Percentiles rank a stretch among this genome's conserved stretches.
Conservation (phyloP, 2,113 vertebrate genomes). For the Tragelaphus imberbis region DNA sequence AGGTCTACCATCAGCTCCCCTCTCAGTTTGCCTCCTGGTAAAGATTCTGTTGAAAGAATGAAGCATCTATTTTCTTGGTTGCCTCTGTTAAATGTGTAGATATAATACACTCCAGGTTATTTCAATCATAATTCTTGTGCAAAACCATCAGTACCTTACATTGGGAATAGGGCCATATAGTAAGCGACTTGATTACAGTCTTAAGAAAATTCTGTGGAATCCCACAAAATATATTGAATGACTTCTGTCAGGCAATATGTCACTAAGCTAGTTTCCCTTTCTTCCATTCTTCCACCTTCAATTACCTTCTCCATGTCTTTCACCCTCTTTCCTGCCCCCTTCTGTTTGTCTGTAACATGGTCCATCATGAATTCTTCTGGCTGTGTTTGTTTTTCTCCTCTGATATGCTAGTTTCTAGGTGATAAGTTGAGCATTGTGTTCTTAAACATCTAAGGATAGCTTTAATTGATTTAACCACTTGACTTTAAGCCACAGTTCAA, state of each 20-base stretch:
- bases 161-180: neutral
- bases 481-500: constrained; percentile 55
- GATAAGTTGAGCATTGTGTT: constrained; percentile 27
- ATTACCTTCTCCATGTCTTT: neutral
- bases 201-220: neutral
- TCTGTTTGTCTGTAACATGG: neutral
- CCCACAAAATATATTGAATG: neutral
- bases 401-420: neutral
- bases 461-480: constrained; percentile 61
- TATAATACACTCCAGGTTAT: neutral
- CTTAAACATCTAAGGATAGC: constrained; percentile 31
- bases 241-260: neutral
- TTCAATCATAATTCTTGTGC: neutral
- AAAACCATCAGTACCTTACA: neutral
- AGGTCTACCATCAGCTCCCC: neutral
- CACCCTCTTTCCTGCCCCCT: neutral
- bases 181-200: neutral
- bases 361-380: neutral
- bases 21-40: neutral
- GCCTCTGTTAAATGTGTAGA: neutral
- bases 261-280: neutral
- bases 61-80: neutral
- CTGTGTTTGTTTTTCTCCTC: neutral
- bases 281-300: neutral
- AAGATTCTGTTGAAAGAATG: neutral